Conservation (phyloP, 2,888 invertebrate species). For the Nomada lathburiana region DNA sequence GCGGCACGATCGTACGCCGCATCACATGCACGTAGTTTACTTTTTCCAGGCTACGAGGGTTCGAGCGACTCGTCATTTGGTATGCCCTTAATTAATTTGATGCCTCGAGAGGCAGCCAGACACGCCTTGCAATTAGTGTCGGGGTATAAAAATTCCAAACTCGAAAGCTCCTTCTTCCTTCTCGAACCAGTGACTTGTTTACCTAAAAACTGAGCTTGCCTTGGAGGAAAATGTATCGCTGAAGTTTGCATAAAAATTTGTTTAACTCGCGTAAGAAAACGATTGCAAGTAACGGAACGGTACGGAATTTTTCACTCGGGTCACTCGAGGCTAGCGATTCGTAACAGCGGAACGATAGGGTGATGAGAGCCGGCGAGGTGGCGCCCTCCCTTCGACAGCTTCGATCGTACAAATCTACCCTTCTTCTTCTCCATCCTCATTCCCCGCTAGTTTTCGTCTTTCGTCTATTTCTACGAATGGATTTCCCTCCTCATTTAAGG, state of each 20-base stretch:
- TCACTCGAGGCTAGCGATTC: background rate
- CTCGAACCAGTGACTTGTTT: no score
- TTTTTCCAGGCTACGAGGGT: conserved; percentile 23
- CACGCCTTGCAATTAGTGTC: conserved; percentile 56
- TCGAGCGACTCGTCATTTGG: conserved; percentile 54
- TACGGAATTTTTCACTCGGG: background rate
- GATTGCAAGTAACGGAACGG: background rate
- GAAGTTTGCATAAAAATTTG: background rate
- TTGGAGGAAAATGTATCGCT: no score
- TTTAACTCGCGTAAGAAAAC: background rate
- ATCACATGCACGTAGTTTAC: conserved; percentile 24
- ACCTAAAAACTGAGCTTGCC: no score
- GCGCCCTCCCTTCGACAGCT: conserved; percentile 79
- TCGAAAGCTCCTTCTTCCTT: no score
- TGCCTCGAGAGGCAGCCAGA: conserved; percentile 48
- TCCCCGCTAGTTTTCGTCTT: background rate
- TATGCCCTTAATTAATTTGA: conserved; percentile 66
- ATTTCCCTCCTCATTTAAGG: no score
- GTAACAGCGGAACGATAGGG: background rate
- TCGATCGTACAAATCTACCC: conserved; percentile 76
- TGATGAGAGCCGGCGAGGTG: conserved; percentile 75
- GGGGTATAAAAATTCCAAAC: conserved; percentile 32
- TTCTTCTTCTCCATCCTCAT: conserved; percentile 42
- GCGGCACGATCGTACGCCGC: conserved; percentile 44
- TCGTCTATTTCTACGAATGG: conserved; percentile 11